These are phyloP conservation scores for Oreonectes daqikongensis DNA, from an alignment of 2,797 vertebrate species.

Conservation along the genomic window DNA sequence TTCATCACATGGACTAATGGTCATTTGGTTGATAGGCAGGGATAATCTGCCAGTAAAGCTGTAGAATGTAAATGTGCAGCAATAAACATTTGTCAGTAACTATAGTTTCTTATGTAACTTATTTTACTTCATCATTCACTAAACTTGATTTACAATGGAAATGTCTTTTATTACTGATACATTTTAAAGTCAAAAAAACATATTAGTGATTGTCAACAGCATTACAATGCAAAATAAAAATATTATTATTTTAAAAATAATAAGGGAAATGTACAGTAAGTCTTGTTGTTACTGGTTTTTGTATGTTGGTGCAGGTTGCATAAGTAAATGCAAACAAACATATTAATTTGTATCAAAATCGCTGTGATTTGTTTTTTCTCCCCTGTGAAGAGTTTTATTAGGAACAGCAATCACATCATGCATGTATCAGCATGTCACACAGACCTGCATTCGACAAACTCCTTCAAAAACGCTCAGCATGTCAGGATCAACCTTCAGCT, in stretches of 20 bases:
- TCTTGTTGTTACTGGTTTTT: background rate
- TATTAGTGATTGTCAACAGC: no score
- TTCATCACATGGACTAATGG: slow-evolving; percentile 68
- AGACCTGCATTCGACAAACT: slow-evolving; percentile 42
- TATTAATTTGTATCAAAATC: background rate
- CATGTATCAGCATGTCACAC: slow-evolving; percentile 28
- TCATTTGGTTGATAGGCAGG: slow-evolving; percentile 67
- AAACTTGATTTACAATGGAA: background rate
- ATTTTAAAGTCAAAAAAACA: background rate
- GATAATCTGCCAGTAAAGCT: slow-evolving; percentile 64
- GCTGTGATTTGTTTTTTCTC: background rate
- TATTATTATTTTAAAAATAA: no score
- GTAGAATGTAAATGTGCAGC: slow-evolving; percentile 38
- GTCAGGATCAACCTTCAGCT: slow-evolving; percentile 50
- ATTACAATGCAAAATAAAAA: background rate
- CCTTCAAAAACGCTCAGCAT: slow-evolving; percentile 37
- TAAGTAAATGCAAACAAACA: background rate
- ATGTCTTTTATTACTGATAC: background rate
- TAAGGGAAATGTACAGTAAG: background rate
- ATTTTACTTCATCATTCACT: background rate
- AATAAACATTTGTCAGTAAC: slow-evolving; percentile 47
- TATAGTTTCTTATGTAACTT: no score
- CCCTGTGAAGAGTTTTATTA: background rate
- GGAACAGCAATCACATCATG: slow-evolving; percentile 13
- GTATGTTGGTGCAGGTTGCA: background rate